Evolutionary conservation across 2,888 invertebrate species (phyloP).

Genomic region (Itoplectis maculator): DNA sequence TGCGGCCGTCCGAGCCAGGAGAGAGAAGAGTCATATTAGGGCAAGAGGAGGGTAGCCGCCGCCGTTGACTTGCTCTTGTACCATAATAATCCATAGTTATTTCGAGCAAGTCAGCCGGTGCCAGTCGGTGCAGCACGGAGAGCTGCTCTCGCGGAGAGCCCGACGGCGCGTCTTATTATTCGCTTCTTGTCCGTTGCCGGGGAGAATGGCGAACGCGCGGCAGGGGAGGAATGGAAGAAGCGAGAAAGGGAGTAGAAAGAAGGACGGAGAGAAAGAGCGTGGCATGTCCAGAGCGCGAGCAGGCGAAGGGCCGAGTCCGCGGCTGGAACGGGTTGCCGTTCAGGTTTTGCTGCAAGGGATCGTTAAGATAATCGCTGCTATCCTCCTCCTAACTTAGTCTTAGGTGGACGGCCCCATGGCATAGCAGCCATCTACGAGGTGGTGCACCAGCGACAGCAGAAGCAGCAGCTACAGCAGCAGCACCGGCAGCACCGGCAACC

Average conservation of each 20-base stretch:
- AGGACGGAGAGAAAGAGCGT: slow-evolving; percentile 47
- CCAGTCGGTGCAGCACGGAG: background rate
- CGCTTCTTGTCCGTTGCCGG: slow-evolving; percentile 44
- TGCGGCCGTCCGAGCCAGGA: background rate
- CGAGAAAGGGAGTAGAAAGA: slow-evolving; percentile 65
- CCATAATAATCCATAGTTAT: slow-evolving; percentile 51
- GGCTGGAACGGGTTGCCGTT: slow-evolving; percentile 81
- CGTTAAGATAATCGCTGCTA: slow-evolving; percentile 84
- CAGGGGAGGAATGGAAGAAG: slow-evolving; percentile 50
- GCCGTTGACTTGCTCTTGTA: slow-evolving; percentile 23
- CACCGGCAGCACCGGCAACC: background rate
- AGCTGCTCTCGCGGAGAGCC: background rate
- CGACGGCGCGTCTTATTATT: slow-evolving; percentile 26
- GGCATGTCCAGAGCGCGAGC: slow-evolving; percentile 64
- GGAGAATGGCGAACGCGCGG: slow-evolving; percentile 36
- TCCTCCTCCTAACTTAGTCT: slow-evolving; percentile 83
- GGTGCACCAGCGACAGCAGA: slow-evolving; percentile 11
- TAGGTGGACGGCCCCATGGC: slow-evolving; percentile 72
- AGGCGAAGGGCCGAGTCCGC: slow-evolving; percentile 64
- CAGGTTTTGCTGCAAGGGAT: slow-evolving; percentile 84
- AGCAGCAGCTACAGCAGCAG: background rate
- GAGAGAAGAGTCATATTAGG: slow-evolving; percentile 42
- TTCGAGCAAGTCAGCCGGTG: slow-evolving; percentile 42
- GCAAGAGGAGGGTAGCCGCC: slow-evolving; percentile 25
- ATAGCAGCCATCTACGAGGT: slow-evolving; percentile 49